phyloP scores from a whole-genome alignment of 2,797 vertebrate species.

The Neoniphon sammara region DNA sequence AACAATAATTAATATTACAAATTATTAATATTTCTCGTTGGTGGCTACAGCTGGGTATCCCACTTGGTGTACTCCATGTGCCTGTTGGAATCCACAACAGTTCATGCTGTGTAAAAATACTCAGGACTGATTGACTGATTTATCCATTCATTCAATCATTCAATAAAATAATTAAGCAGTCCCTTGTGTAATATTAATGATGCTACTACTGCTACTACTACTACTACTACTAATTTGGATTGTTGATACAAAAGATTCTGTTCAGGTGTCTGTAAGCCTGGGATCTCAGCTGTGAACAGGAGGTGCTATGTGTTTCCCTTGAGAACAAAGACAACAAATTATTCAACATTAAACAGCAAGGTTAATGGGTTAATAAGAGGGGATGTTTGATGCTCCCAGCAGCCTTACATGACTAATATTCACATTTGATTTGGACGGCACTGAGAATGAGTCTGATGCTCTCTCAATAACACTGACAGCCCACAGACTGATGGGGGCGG shows the following conservation, averaged over 20 bases:
- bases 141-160: background rate
- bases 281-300: slow-evolving; percentile 31
- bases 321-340: slow-evolving; percentile 71
- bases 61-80: slow-evolving; percentile 19
- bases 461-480: slow-evolving; percentile 78
- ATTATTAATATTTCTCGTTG: slow-evolving; percentile 54
- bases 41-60: slow-evolving; percentile 50
- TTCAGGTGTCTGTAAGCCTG: slow-evolving; percentile 13
- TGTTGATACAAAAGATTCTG: too few relatives aligned
- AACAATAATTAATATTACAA: slow-evolving; percentile 57
- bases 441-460: slow-evolving; percentile 72
- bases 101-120: background rate
- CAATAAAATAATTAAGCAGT: background rate
- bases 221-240: too few relatives aligned
- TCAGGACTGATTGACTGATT: background rate
- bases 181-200: background rate
- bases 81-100: background rate
- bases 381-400: slow-evolving; percentile 70
- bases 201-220: too few relatives aligned
- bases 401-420: slow-evolving; percentile 74
- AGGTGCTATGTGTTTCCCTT: slow-evolving; percentile 39
- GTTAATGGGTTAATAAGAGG: slow-evolving; percentile 78
- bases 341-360: slow-evolving; percentile 77
- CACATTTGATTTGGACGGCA: slow-evolving; percentile 76
- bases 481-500: slow-evolving; percentile 68